Percentiles rank a stretch among this genome's conserved stretches.
Conservation (phyloP, 1,140 invertebrate species). For the Neodiprion lecontei region DNA sequence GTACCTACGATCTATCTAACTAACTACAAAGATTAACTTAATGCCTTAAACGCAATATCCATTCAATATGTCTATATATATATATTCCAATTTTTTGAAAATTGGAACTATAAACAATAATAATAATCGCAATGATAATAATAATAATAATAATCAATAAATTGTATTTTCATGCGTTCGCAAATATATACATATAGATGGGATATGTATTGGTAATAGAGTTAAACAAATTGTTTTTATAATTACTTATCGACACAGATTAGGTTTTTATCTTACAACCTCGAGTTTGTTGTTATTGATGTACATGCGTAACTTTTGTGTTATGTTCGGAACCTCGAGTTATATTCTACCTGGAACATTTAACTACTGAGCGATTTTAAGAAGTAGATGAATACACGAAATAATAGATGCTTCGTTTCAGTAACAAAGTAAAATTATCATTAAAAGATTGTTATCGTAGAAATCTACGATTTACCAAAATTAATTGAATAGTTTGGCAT, state of each 20-base stretch:
- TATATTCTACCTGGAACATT: neutral
- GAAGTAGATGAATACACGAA: neutral
- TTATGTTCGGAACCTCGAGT: neutral
- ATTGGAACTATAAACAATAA: conserved; percentile 42
- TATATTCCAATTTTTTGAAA: conserved; percentile 38
- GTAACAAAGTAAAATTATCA: neutral
- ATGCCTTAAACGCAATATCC: conserved; percentile 48
- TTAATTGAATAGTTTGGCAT: neutral
- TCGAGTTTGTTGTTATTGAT: conserved; percentile 35
- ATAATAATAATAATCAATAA: conserved; percentile 47
- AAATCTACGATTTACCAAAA: neutral
- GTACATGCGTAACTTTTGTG: neutral
- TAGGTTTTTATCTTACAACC: conserved; percentile 47
- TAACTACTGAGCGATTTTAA: too few species aligned
- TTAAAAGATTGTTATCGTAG: neutral
- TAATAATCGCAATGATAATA: conserved; percentile 33
- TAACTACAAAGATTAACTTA: conserved; percentile 48
- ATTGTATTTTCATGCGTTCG: conserved; percentile 45
- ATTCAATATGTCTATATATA: conserved; percentile 27
- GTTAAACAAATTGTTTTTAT: conserved; percentile 30
- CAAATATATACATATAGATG: conserved; percentile 61
- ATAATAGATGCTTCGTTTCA: neutral
- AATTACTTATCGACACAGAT: conserved; percentile 48
- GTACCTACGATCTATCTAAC: conserved; percentile 38
- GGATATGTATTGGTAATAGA: conserved; percentile 54